Evolutionary conservation across 2,797 vertebrate species (phyloP).

Genomic region (Octomys mimax): DNA sequence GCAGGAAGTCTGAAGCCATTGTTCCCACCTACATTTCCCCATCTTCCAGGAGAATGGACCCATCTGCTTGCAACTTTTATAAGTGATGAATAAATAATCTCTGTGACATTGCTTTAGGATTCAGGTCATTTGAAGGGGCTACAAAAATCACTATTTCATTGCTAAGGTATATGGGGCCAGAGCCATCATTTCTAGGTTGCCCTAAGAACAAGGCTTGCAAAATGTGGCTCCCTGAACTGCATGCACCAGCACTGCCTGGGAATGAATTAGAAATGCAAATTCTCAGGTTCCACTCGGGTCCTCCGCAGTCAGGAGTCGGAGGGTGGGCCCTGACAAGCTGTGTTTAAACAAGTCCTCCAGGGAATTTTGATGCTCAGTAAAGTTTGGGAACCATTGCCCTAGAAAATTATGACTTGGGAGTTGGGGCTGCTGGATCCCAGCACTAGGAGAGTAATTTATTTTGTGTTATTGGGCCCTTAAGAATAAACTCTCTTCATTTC

Average conservation of each 20-base stretch:
- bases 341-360: slow-evolving; percentile 39
- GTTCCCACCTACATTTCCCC: background rate
- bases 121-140: background rate
- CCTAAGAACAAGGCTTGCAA: slow-evolving; percentile 1
- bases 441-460: slow-evolving; percentile 38
- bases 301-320: background rate
- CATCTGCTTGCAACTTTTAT: background rate
- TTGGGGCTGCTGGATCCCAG: background rate
- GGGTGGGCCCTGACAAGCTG: background rate
- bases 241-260: too few relatives aligned
- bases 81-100: background rate
- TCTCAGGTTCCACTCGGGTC: background rate
- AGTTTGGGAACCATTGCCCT: slow-evolving; percentile 56
- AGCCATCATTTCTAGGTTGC: background rate
- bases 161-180: background rate
- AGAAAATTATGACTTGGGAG: slow-evolving; percentile 68
- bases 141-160: background rate
- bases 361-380: background rate
- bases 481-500: slow-evolving; percentile 68
- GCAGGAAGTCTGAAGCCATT: background rate
- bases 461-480: slow-evolving; percentile 65
- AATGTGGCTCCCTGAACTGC: background rate
- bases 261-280: slow-evolving; percentile 1
- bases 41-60: background rate
- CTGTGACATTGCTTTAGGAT: background rate